Evolutionary conservation across 2,888 invertebrate species (phyloP), one percentile per base, ranked within the genome.

Genomic region (Campoletis raptor): DNA sequence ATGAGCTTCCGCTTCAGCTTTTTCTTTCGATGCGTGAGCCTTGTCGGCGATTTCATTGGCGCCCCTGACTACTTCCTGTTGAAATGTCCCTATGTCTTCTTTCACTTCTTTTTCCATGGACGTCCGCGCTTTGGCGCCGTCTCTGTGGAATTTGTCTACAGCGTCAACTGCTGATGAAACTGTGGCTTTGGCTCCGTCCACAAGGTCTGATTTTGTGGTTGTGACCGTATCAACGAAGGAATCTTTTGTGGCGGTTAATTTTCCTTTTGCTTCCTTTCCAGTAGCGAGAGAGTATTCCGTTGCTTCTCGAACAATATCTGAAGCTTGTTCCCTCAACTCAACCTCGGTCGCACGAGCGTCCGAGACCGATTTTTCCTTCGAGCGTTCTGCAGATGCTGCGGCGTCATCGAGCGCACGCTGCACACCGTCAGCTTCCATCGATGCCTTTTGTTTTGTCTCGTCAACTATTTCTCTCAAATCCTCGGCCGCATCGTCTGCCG

Each of bases 401-500:
- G 79, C 74, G 24, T 88, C 86, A n/a, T 70, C 85, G 9, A 81
- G 69, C 30, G 81, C 81, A 42, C 69, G 61, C 73, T 85, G 85
- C 18, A 87, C 54, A 21, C 83, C 73, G 24, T 85, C 78, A 54
- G 86, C 86, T 42, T 88, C 87, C 36, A 76, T 79, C 15, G 85
- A 73, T 12, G 79, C 85, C 54, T 91, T 89, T 36, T 86, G 80
- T 24, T 90, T 90, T 0, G 89, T 87, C 42, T 91, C 90, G 7
- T 91, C 89, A 42, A 67, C 36, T 57, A 88, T 89, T 70, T 90
- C 90, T 66, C 83, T 88, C 0, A 83, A 87, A 7, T 90, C 90
- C 0, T 87, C 90, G 4, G 90, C 66, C 8, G 78, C 89, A n/a
- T 91, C 90, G 8, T 93, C 95, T 15, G 94, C 94, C 89, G 95